Percentiles rank a stretch among this genome's conserved stretches.
These are phyloP conservation scores for Dufourea novaeangliae DNA, from an alignment of 1,140 invertebrate genomes.

Conservation along the genomic window DNA sequence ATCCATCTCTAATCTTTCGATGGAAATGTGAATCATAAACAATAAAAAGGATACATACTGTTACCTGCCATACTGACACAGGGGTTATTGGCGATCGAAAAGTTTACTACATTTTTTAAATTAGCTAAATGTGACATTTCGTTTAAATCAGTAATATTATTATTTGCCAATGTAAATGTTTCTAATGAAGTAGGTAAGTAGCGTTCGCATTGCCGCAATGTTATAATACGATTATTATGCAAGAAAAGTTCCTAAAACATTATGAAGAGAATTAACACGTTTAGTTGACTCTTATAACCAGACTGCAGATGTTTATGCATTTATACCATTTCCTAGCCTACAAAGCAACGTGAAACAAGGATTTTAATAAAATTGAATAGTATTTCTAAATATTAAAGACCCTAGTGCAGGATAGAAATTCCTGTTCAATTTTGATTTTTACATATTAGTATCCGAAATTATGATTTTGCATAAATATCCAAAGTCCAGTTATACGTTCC, in stretches of 20 bases:
- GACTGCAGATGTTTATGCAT: too few species aligned
- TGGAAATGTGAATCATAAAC: slow-evolving; percentile 8
- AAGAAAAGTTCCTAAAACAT: slow-evolving; percentile 90
- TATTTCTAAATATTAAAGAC: too few species aligned
- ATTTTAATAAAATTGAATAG: too few species aligned
- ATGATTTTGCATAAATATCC: too few species aligned
- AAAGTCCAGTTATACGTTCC: too few species aligned
- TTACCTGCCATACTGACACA: slow-evolving; percentile 88
- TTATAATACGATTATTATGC: slow-evolving; percentile 92
- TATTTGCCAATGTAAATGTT: slow-evolving; percentile 91
- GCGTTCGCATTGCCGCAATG: slow-evolving; percentile 90
- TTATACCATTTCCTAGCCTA: too few species aligned
- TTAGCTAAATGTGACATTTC: slow-evolving; percentile 92
- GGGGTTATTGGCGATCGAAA: slow-evolving; percentile 93
- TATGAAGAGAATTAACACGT: slow-evolving; percentile 49
- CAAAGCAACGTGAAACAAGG: too few species aligned
- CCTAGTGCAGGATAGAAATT: too few species aligned
- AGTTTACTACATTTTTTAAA: slow-evolving; percentile 88
- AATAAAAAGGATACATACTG: slow-evolving; percentile 86
- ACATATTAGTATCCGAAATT: too few species aligned
- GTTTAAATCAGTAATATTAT: slow-evolving; percentile 92
- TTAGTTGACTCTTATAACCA: too few species aligned
- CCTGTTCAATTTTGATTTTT: too few species aligned
- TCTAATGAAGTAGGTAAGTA: slow-evolving; percentile 89
- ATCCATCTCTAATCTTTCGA: slow-evolving; percentile 33